Percentiles rank a stretch among this genome's conserved stretches.
Conservation (phyloP, 2,113 vertebrate species). For the Amblyornis subalaris region DNA sequence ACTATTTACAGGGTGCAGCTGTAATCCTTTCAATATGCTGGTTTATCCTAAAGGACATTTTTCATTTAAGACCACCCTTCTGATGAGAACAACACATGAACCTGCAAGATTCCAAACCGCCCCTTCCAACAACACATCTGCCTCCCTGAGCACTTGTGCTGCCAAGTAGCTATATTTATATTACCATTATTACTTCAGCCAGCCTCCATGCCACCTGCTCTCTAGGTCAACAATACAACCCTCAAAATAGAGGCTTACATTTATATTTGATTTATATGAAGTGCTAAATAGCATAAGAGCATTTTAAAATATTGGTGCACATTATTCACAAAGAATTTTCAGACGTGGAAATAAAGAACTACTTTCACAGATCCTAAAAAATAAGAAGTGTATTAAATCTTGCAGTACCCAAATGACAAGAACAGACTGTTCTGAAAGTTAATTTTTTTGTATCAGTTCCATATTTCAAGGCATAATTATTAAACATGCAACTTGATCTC, state of each 20-base stretch:
- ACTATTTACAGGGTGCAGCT: neutral
- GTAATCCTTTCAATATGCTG: neutral
- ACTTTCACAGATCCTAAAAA: neutral
- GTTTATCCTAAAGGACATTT: neutral
- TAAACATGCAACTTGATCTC: slow-evolving; percentile 20
- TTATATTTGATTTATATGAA: neutral
- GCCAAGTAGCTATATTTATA: neutral
- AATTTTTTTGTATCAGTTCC: neutral
- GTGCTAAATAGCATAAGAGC: neutral
- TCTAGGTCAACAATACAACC: slow-evolving; percentile 8
- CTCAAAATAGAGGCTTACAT: neutral
- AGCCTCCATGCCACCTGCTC: neutral
- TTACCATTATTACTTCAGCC: neutral
- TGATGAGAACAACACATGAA: neutral
- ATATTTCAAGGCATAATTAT: slow-evolving; percentile 14
- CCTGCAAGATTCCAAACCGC: neutral
- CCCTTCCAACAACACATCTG: neutral
- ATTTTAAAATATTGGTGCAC: neutral
- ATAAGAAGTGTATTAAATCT: neutral
- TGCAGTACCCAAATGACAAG: neutral
- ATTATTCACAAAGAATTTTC: neutral
- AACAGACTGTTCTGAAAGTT: slow-evolving; percentile 43
- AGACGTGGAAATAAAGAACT: neutral
- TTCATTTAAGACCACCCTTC: neutral
- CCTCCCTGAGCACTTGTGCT: neutral